Base-by-base conservation (phyloP, 2,113 vertebrate genomes). In the Todiramphus chloris region DNA sequence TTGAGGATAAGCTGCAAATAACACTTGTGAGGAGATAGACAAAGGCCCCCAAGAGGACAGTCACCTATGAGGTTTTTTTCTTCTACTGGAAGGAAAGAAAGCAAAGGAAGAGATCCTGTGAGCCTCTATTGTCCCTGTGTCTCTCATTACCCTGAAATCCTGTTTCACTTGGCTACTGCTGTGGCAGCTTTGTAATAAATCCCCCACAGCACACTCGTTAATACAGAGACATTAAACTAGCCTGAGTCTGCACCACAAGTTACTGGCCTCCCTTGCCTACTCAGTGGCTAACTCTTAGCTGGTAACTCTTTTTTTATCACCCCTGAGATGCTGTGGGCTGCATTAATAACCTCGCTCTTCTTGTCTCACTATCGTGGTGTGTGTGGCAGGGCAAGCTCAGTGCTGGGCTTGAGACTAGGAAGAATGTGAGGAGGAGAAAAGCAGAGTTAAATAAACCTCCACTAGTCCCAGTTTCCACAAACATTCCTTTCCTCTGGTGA, bases 401-500 rank as follows among this genome's bases (percentile, higher is more conserved):
- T 10, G 56, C 12, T 13, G 3, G n/a, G 30, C 33, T 70, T 60
- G 14, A 64, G 48, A 39, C 16, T 48, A 35, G 33, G 50, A 50
- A 50, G 66, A 85, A 86, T 53, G 56, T 25, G 62, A 75, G 59
- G 5, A 82, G 69, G 19, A 87, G 62, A 79, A 28, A 28, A 63
- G n/a, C 5, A 16, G n/a, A 81, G 56, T 62, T 92, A 73, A 96
- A 87, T 41, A 81, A 84, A 11, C 59, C 59, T 79, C 53, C 28
- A 41, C 58, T 91, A 12, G 75, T 92, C 66, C 90, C 87, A 62
- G 50, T 93, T 92, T 92, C 91, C 95, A 93, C 74, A 92, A 89
- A 62, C 89, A 91, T 91, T 97, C 83, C 87, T 91, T 94, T 95
- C 85, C 80, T 80, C 83, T 96, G 89, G 64, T 96, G 79, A 90